Percentiles rank a stretch among this genome's conserved stretches.
Evolutionary conservation across 2,113 vertebrate genomes (phyloP).

Genomic region (Chionis minor): DNA sequence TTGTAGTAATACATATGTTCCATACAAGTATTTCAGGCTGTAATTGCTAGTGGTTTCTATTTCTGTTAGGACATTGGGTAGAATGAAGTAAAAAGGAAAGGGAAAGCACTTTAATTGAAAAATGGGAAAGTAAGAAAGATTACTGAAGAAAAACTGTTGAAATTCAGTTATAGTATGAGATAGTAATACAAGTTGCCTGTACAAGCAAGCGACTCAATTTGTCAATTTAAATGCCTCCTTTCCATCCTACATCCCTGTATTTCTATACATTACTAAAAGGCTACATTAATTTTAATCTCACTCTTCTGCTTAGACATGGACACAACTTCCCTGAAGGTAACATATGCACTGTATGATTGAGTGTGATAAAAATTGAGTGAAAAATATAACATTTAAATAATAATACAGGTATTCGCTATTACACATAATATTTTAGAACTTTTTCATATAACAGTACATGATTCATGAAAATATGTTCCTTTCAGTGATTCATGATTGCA

Average conservation of each 20-base stretch:
- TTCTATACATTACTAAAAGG: not conserved
- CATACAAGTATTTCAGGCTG: not conserved
- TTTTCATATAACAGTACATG: not conserved
- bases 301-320: not conserved
- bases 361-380: not conserved
- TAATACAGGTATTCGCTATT: not conserved
- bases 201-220: not conserved
- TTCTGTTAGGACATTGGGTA: not conserved
- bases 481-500: not conserved
- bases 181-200: fast-evolving
- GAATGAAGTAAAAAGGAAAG: not conserved
- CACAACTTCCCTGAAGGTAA: not conserved
- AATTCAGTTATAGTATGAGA: not conserved
- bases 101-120: not conserved
- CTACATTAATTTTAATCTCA: not conserved
- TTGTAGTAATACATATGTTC: not conserved
- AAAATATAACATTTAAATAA: not conserved
- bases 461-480: not conserved
- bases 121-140: not conserved
- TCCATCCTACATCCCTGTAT: not conserved
- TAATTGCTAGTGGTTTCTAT: not conserved
- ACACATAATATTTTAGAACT: not conserved
- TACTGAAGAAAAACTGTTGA: not conserved
- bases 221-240: not conserved
- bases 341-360: not conserved